A percentile compares a stretch with the other conserved stretches of the same genome.
phyloP scores from a whole-genome alignment of 1,140 invertebrate genomes.

The Olivierus martensii region DNA sequence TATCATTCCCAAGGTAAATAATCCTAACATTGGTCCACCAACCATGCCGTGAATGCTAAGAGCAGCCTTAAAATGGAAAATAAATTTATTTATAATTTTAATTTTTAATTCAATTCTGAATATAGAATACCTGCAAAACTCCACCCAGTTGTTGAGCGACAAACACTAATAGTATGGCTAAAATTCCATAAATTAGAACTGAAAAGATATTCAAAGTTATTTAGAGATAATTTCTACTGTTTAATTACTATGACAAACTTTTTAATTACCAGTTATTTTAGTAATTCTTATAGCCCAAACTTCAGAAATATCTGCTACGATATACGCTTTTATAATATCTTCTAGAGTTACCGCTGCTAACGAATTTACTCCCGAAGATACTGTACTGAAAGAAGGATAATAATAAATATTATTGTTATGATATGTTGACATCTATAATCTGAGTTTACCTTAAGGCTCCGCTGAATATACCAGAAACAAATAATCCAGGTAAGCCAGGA shows the following conservation, averaged over 20 bases:
- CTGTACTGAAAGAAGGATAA: constrained; percentile 46
- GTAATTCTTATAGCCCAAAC: constrained; percentile 42
- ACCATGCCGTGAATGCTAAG: constrained; percentile 38
- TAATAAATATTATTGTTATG: not conserved
- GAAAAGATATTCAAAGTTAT: constrained; percentile 10
- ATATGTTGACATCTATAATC: no score
- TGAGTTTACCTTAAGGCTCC: constrained; percentile 55
- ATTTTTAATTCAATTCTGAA: no score
- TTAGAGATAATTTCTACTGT: not conserved
- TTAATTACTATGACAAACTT: not conserved
- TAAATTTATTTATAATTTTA: no score
- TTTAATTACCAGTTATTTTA: constrained; percentile 10
- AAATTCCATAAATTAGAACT: constrained; percentile 26
- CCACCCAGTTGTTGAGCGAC: constrained; percentile 27
- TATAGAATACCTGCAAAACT: constrained; percentile 31
- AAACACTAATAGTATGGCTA: constrained; percentile 27
- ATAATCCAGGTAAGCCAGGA: constrained; percentile 65
- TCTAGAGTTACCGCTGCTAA: constrained; percentile 77
- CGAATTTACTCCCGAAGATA: constrained; percentile 81
- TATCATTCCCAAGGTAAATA: constrained; percentile 63
- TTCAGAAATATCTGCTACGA: constrained; percentile 38
- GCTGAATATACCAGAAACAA: constrained; percentile 65
- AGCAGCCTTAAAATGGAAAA: constrained; percentile 32
- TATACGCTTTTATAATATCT: constrained; percentile 58
- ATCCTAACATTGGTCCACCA: constrained; percentile 53